Percentiles rank a stretch among this genome's conserved stretches.
Conservation (phyloP, 1,140 invertebrate genomes). For the Neodiprion fabricii region DNA sequence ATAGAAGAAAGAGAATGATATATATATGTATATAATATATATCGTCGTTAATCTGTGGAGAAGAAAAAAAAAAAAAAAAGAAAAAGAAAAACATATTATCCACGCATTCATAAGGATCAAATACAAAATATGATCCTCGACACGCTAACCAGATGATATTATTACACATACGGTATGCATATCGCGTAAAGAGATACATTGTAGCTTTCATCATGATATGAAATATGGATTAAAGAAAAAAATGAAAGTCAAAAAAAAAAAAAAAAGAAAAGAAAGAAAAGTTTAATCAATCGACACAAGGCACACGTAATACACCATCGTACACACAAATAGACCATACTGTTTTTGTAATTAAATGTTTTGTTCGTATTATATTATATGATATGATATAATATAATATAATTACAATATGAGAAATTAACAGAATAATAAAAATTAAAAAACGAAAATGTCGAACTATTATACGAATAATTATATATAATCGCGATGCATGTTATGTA, state of each 20-base stretch:
- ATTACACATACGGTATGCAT: constrained; percentile 24
- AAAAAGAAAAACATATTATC: neutral
- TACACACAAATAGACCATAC: constrained; percentile 33
- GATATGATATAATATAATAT: constrained; percentile 41
- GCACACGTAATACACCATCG: constrained; percentile 11
- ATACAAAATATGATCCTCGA: constrained; percentile 23
- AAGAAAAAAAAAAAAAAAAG: neutral
- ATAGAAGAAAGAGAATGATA: no score
- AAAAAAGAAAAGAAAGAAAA: no score
- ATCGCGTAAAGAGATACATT: constrained; percentile 40
- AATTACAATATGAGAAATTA: constrained; percentile 41
- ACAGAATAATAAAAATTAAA: constrained; percentile 49
- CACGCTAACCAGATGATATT: constrained; percentile 40
- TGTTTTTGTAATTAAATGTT: constrained; percentile 57
- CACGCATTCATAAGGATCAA: neutral
- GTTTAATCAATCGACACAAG: neutral
- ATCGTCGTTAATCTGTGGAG: neutral
- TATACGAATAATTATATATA: constrained; percentile 9
- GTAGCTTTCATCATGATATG: constrained; percentile 40
- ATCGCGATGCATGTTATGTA: neutral
- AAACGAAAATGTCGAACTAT: constrained; percentile 32
- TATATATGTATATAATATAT: no score
- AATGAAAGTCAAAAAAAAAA: no score
- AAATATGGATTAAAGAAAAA: no score
- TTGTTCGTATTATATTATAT: constrained; percentile 56